Conservation (phyloP, 2,113 vertebrate species). For the Tragelaphus imberbis region DNA sequence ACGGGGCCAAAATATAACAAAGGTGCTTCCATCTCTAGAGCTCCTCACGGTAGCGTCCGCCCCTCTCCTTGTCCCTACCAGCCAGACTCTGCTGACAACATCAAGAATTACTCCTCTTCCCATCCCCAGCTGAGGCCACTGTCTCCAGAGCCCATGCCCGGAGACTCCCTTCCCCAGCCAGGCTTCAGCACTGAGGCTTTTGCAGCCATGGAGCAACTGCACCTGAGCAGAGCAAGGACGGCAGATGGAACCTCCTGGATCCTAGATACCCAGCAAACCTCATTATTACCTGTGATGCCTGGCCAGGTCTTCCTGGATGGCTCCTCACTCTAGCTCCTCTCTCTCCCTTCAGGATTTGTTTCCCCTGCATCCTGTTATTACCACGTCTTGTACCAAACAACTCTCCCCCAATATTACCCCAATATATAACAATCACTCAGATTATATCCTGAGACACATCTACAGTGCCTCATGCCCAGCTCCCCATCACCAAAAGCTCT, state of each 20-base stretch:
- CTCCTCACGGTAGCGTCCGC: background rate
- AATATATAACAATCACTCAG: background rate
- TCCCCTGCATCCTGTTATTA: background rate
- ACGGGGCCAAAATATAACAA: background rate
- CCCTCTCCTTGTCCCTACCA: background rate
- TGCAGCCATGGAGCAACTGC: too few species aligned
- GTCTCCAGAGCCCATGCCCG: background rate
- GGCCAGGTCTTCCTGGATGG: fast-evolving
- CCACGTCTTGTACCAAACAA: background rate
- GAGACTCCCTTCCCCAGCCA: background rate
- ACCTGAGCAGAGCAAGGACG: background rate
- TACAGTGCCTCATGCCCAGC: background rate
- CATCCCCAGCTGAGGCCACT: background rate
- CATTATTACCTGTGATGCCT: fast-evolving
- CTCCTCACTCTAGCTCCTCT: background rate
- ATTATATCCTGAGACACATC: background rate
- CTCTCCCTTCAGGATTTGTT: background rate
- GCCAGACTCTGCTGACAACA: background rate
- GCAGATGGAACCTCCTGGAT: background rate
- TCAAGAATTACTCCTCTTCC: background rate
- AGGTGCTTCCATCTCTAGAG: background rate
- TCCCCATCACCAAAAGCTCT: background rate
- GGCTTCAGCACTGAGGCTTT: background rate
- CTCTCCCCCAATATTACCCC: background rate
- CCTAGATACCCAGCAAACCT: background rate